Conservation (phyloP, 2,797 vertebrate species). For the Leptoclinus maculatus region DNA sequence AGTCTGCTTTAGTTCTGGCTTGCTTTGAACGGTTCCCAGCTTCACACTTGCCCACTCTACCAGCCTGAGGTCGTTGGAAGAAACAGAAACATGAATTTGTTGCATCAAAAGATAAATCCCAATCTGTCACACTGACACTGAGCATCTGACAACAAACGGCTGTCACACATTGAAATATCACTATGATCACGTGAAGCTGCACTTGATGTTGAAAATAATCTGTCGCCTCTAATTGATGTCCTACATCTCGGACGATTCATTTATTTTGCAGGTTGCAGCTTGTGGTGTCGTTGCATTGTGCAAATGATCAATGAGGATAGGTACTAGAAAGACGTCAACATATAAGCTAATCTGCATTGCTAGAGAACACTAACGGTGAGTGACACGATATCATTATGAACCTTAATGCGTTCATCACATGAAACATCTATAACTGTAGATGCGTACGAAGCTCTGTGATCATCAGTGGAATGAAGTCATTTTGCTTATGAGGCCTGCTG, state of each 20-base stretch:
- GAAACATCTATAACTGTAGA: neutral
- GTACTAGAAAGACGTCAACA: too few relatives aligned
- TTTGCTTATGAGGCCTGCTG: constrained; percentile 4
- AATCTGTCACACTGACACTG: neutral
- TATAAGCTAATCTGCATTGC: too few relatives aligned
- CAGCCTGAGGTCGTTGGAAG: neutral
- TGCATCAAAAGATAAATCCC: neutral
- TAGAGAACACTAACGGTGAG: too few relatives aligned
- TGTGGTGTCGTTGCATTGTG: neutral
- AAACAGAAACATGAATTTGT: neutral
- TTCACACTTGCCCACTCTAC: neutral
- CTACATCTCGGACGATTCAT: neutral
- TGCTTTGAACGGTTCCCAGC: neutral
- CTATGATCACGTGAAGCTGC: neutral
- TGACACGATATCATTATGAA: neutral
- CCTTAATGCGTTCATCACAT: neutral
- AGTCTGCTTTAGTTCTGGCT: neutral
- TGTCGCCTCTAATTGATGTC: neutral
- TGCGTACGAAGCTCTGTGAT: neutral
- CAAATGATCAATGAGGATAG: neutral
- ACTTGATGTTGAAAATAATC: neutral
- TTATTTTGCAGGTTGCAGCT: neutral
- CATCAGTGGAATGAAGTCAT: neutral
- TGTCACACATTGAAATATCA: neutral
- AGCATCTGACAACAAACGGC: neutral